Conservation (phyloP, 2,888 invertebrate species). For the Drosophila merina region DNA sequence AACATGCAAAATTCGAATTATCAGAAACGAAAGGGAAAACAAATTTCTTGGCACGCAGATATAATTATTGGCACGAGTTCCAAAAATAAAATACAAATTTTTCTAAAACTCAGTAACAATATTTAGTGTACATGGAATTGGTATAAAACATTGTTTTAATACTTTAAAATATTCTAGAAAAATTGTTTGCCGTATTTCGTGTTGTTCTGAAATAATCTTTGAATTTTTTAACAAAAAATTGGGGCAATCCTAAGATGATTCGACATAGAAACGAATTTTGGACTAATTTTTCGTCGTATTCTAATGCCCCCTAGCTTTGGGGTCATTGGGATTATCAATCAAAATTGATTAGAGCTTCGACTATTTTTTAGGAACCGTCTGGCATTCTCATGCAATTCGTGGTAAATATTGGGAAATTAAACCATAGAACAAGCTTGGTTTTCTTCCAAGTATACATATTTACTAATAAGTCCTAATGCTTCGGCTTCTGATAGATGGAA, state of each 20-base stretch:
- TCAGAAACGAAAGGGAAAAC: conserved; percentile 5
- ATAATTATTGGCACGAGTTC: conserved; percentile 22
- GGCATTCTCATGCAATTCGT: neutral
- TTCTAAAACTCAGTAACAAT: neutral
- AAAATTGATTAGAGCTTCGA: conserved; percentile 8
- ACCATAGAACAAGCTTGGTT: neutral
- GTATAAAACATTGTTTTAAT: neutral
- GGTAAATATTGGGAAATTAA: neutral
- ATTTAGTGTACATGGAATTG: no score
- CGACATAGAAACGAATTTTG: neutral
- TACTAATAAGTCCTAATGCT: neutral
- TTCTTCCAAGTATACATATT: conserved; percentile 7
- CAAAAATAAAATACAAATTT: neutral
- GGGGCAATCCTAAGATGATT: neutral
- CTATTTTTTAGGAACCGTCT: neutral
- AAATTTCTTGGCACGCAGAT: conserved; percentile 25
- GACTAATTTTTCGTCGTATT: neutral
- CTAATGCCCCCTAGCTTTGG: neutral
- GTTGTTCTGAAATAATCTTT: no score
- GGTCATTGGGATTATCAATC: neutral
- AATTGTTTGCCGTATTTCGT: no score
- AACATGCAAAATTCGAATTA: conserved; percentile 62
- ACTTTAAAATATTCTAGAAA: neutral
- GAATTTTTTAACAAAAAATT: no score
- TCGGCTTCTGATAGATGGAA: conserved; percentile 25